A percentile compares a stretch with the other conserved stretches of the same genome.
These are phyloP conservation scores for Apodemia duryi DNA, from an alignment of 2,888 invertebrate genomes.

Conservation along the genomic window DNA sequence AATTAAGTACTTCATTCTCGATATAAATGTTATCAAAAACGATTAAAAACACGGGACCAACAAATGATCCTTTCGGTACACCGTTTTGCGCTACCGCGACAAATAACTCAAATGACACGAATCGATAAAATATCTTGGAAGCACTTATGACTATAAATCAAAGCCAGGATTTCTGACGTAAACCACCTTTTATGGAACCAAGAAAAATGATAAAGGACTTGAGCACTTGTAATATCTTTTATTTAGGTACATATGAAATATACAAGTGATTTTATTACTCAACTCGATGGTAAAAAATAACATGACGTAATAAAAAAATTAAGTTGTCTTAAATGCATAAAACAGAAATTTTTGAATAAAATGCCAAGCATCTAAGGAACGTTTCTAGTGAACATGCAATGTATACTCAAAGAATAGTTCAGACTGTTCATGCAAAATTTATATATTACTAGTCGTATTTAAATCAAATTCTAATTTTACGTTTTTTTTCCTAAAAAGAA, in stretches of 20 bases:
- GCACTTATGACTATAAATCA: constrained; percentile 37
- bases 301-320: too few relatives aligned
- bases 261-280: background rate
- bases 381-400: too few relatives aligned
- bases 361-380: too few relatives aligned
- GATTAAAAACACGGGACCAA: constrained; percentile 33
- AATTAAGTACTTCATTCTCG: constrained; percentile 21
- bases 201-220: constrained; percentile 45
- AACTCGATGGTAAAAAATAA: too few relatives aligned
- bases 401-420: too few relatives aligned
- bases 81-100: constrained; percentile 35
- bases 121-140: constrained; percentile 34
- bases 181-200: constrained; percentile 47
- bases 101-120: constrained; percentile 40
- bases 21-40: constrained; percentile 29
- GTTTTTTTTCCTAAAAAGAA: too few relatives aligned
- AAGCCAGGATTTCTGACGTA: constrained; percentile 43
- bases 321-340: too few relatives aligned
- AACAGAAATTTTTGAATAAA: too few relatives aligned
- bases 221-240: constrained; percentile 22
- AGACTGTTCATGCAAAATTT: too few relatives aligned
- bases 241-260: constrained; percentile 5
- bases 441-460: too few relatives aligned
- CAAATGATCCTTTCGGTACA: constrained; percentile 28
- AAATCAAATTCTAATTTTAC: too few relatives aligned